Evolutionary conservation across 1,140 invertebrate species (phyloP).

Genomic region (Carcinoscorpius rotundicauda): DNA sequence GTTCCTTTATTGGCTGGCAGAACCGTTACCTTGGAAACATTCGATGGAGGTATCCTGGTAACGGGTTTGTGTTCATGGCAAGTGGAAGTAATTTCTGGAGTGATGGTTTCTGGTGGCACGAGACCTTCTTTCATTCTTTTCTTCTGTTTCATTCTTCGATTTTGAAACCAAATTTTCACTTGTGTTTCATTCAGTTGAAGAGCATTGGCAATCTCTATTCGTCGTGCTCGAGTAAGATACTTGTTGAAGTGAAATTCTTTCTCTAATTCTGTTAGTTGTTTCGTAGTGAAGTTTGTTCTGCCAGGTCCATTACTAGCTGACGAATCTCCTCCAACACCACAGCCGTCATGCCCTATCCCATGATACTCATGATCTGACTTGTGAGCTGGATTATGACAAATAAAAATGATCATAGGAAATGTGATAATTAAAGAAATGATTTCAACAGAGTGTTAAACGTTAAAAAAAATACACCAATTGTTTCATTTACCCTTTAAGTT

Average conservation of each 20-base stretch:
- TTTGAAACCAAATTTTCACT: slow-evolving; percentile 40
- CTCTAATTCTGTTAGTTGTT: slow-evolving; percentile 95
- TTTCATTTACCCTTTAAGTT: too few species aligned
- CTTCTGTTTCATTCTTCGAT: slow-evolving; percentile 34
- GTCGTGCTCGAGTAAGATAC: slow-evolving; percentile 86
- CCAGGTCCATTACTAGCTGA: slow-evolving; percentile 39
- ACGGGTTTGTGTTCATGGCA: too few species aligned
- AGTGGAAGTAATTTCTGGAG: too few species aligned
- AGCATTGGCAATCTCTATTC: slow-evolving; percentile 94
- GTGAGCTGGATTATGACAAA: not conserved
- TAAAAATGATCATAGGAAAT: too few species aligned
- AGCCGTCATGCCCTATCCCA: slow-evolving; percentile 1
- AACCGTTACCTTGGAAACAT: too few species aligned
- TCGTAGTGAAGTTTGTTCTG: slow-evolving; percentile 96
- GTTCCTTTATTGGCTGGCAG: too few species aligned
- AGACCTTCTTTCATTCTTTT: slow-evolving; percentile 54
- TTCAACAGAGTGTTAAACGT: too few species aligned
- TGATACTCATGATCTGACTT: not conserved
- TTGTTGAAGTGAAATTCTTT: slow-evolving; percentile 99
- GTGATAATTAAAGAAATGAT: too few species aligned
- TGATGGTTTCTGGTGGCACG: slow-evolving; percentile 43
- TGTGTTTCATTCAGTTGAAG: slow-evolving; percentile 95
- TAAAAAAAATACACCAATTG: too few species aligned
- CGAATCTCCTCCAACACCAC: slow-evolving; percentile 26
- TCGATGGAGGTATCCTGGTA: too few species aligned